phyloP scores from a whole-genome alignment of 2,797 vertebrate genomes.

The Liparis tanakae region DNA sequence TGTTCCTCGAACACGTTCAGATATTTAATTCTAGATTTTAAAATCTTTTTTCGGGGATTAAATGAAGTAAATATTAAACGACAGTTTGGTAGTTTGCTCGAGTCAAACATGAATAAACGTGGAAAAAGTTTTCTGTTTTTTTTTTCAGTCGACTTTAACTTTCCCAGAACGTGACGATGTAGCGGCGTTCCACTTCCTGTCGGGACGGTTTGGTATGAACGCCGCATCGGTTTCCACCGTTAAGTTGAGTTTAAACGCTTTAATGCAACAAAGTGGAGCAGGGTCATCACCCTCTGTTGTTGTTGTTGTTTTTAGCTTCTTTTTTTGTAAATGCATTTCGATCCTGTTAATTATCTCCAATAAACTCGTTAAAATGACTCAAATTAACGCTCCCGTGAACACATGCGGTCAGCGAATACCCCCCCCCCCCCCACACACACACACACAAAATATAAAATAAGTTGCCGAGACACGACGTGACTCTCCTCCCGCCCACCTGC shows the following conservation, averaged over 20 bases:
- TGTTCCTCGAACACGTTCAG: background rate
- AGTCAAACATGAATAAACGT: background rate
- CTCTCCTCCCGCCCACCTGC: slow-evolving; percentile 52
- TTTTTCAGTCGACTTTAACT: no score
- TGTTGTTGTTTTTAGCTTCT: background rate
- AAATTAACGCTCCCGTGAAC: slow-evolving; percentile 51
- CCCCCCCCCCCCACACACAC: no score
- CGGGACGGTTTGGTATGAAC: background rate
- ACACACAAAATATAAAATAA: slow-evolving; percentile 24
- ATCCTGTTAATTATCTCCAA: slow-evolving; percentile 51
- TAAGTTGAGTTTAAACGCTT: slow-evolving; percentile 39
- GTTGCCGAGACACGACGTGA: slow-evolving; percentile 54
- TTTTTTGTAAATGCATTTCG: background rate
- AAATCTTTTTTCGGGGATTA: slow-evolving; percentile 4
- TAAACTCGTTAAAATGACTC: slow-evolving; percentile 47
- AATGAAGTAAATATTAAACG: slow-evolving; percentile 14
- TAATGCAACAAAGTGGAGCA: slow-evolving; percentile 53
- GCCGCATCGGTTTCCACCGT: slow-evolving; percentile 2
- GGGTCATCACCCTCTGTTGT: no score
- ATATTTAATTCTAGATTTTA: background rate
- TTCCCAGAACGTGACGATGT: no score
- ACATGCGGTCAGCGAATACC: slow-evolving; percentile 35
- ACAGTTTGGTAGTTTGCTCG: background rate
- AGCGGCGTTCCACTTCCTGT: background rate
- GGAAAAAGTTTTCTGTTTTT: background rate